A percentile compares a stretch with the other conserved stretches of the same genome.
phyloP scores from a whole-genome alignment of 2,113 vertebrate genomes.

The Trichomycterus rosablanca region DNA sequence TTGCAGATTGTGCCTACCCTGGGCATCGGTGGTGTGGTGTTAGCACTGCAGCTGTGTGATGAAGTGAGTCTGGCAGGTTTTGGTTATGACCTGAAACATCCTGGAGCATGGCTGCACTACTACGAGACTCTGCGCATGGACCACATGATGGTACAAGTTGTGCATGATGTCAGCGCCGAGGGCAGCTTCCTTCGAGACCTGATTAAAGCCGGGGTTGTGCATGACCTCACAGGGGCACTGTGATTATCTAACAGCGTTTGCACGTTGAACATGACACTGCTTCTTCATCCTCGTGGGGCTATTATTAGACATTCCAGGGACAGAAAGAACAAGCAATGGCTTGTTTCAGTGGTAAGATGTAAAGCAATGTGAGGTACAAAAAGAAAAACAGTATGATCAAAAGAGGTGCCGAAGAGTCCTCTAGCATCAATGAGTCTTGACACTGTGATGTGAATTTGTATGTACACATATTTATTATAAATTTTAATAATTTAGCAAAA shows the following conservation, averaged over 20 bases:
- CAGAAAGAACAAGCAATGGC: neutral
- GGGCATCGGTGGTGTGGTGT: slow-evolving; percentile 63
- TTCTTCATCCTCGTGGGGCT: too few species aligned
- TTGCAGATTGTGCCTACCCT: slow-evolving; percentile 63
- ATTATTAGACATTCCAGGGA: neutral
- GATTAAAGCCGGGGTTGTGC: slow-evolving; percentile 59
- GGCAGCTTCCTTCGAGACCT: slow-evolving; percentile 66
- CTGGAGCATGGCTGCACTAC: slow-evolving; percentile 66
- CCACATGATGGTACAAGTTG: slow-evolving; percentile 63
- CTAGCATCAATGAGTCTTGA: too few species aligned
- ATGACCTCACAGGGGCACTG: slow-evolving; percentile 68
- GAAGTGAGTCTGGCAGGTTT: slow-evolving; percentile 74
- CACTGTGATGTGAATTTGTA: too few species aligned
- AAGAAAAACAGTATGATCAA: neutral
- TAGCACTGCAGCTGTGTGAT: slow-evolving; percentile 73
- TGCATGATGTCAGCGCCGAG: slow-evolving; percentile 69
- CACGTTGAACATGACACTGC: neutral
- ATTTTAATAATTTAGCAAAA: too few species aligned
- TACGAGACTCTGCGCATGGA: slow-evolving; percentile 65
- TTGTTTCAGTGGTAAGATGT: neutral
- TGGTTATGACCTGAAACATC: slow-evolving; percentile 69
- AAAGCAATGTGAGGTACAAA: neutral
- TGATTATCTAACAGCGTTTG: slow-evolving; percentile 33
- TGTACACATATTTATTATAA: too few species aligned
- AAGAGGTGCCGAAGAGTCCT: too few species aligned